phyloP scores from a whole-genome alignment of 2,113 vertebrate species.

The Notarius lentiginosus region DNA sequence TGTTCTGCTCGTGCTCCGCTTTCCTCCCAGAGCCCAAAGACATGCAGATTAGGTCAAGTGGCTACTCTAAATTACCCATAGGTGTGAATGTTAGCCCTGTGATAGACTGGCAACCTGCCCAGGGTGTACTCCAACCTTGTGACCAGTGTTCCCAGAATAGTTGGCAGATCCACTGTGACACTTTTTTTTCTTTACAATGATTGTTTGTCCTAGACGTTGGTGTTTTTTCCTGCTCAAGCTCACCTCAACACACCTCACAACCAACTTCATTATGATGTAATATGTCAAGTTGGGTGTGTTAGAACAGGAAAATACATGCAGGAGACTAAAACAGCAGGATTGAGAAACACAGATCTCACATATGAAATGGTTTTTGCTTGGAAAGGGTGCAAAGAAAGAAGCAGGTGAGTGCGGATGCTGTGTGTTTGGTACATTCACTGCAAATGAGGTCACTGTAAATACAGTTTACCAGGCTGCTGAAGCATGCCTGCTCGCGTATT shows the following conservation, averaged over 20 bases:
- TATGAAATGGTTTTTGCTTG: not conserved
- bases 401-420: constrained; percentile 25
- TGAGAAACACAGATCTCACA: not conserved
- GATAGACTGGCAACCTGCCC: not conserved
- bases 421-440: constrained; percentile 16
- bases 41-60: too few species aligned
- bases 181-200: not conserved
- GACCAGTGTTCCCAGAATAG: not conserved
- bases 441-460: constrained; percentile 46
- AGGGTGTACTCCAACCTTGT: not conserved
- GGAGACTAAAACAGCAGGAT: not conserved
- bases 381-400: not conserved
- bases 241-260: not conserved
- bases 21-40: not conserved
- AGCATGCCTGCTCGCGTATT: constrained; percentile 39
- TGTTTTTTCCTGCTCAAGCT: not conserved
- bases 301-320: not conserved
- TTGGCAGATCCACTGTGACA: not conserved
- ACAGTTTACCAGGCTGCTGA: constrained; percentile 47
- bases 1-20: not conserved
- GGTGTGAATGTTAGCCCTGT: too few species aligned
- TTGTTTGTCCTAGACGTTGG: not conserved
- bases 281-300: not conserved
- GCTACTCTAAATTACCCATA: too few species aligned
- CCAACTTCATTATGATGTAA: not conserved